Evolutionary conservation across 2,113 vertebrate genomes (phyloP).

Genomic region (Mesembrinibis cayennensis): DNA sequence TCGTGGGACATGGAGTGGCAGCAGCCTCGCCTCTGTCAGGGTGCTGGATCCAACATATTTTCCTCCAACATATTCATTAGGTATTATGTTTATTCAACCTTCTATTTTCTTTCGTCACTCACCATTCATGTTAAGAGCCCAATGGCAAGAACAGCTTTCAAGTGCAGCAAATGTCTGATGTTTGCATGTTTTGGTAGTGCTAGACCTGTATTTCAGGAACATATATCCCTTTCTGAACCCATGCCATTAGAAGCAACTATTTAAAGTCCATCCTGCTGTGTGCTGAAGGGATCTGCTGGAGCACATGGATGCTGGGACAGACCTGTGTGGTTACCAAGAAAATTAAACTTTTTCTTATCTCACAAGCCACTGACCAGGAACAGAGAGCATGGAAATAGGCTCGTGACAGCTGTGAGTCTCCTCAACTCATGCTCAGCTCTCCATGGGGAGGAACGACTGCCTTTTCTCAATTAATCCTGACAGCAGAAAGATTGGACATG

Average conservation of each 20-base stretch:
- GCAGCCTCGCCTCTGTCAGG: not conserved
- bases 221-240: not conserved
- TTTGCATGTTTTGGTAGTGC: not conserved
- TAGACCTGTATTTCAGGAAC: not conserved
- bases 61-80: not conserved
- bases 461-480: slow-evolving; percentile 7
- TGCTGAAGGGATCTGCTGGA: not conserved
- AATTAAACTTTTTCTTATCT: not conserved
- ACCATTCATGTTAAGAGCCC: not conserved
- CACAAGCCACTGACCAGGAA: not conserved
- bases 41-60: not conserved
- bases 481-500: not conserved
- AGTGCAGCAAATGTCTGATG: not conserved
- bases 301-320: not conserved
- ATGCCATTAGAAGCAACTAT: not conserved
- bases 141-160: not conserved
- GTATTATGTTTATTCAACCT: not conserved
- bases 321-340: not conserved
- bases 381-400: not conserved
- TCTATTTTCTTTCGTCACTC: not conserved
- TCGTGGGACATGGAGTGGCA: not conserved
- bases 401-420: not conserved
- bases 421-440: not conserved
- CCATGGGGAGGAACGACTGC: not conserved
- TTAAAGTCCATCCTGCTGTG: not conserved